Percentiles rank a stretch among this genome's conserved stretches.
Conservation (phyloP, 92 coral and sea anemone genomes). For the Galaxea fascicularis region DNA sequence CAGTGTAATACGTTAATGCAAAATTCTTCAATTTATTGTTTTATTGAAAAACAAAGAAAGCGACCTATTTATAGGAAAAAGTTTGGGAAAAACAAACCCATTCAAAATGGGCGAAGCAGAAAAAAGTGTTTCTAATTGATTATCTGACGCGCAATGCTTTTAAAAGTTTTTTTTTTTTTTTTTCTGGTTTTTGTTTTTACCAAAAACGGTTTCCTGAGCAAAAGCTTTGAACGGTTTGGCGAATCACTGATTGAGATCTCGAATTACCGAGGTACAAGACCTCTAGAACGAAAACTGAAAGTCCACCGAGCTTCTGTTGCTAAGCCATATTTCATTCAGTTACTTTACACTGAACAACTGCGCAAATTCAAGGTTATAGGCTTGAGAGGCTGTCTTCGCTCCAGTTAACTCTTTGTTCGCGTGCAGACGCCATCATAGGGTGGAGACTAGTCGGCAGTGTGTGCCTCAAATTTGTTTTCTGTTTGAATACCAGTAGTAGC, state of each 20-base stretch:
- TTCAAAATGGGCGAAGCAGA: background rate
- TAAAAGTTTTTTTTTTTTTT: background rate
- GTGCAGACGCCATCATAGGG: background rate
- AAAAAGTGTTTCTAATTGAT: background rate
- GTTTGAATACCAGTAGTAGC: conserved; percentile 1
- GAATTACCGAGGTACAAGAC: background rate
- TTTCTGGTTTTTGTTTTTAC: no score
- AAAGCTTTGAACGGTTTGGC: background rate
- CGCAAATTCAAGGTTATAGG: no score
- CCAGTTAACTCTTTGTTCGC: no score
- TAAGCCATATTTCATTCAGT: background rate
- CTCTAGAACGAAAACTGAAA: background rate
- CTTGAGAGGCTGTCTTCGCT: no score
- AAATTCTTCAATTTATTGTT: background rate
- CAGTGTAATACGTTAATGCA: background rate
- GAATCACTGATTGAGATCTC: background rate
- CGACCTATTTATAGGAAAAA: background rate
- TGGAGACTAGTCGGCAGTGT: conserved; percentile 3
- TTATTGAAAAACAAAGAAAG: conserved; percentile 6
- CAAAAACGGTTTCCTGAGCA: no score
- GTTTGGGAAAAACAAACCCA: background rate
- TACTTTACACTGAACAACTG: background rate
- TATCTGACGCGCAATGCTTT: background rate
- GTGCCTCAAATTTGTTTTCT: background rate
- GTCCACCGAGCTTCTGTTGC: background rate